Conservation (phyloP, 1,140 invertebrate species). For the Platyura marginata region DNA sequence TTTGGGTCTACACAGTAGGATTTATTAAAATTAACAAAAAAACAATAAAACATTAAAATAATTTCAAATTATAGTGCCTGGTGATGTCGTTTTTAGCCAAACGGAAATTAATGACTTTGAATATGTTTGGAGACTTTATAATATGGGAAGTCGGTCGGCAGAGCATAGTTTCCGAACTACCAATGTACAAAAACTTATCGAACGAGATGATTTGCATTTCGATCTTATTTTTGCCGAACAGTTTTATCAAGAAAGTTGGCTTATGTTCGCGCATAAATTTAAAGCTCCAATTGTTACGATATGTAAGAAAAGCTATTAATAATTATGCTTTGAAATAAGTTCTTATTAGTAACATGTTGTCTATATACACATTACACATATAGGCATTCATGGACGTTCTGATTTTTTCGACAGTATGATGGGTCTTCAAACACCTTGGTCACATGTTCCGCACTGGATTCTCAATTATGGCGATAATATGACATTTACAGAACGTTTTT, state of each 20-base stretch:
- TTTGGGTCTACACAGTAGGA: slow-evolving; percentile 16
- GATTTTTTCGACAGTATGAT: slow-evolving; percentile 31
- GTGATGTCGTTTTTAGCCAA: slow-evolving; percentile 10
- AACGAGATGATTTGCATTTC: slow-evolving; percentile 15
- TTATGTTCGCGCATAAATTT: slow-evolving; percentile 20
- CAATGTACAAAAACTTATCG: slow-evolving; percentile 10
- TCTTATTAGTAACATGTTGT: neutral
- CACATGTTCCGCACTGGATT: slow-evolving; percentile 27
- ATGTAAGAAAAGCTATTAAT: slow-evolving; percentile 10
- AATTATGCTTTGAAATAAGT: slow-evolving; percentile 1
- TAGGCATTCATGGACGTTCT: slow-evolving; percentile 28
- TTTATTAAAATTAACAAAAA: neutral
- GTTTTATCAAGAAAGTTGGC: slow-evolving; percentile 26
- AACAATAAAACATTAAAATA: slow-evolving; percentile 1
- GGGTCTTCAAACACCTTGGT: slow-evolving; percentile 30
- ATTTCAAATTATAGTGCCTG: slow-evolving; percentile 5
- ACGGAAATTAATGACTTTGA: slow-evolving; percentile 6
- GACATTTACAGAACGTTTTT: slow-evolving; percentile 23
- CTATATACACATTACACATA: neutral
- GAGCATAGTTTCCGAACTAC: slow-evolving; percentile 14
- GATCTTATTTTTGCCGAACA: slow-evolving; percentile 27
- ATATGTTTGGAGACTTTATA: slow-evolving; percentile 10
- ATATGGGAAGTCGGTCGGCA: slow-evolving; percentile 9
- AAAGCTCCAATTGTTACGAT: slow-evolving; percentile 23
- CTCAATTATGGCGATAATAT: slow-evolving; percentile 25